Evolutionary conservation across 2,888 invertebrate genomes (phyloP).

Genomic region (Candidula unifasciata): DNA sequence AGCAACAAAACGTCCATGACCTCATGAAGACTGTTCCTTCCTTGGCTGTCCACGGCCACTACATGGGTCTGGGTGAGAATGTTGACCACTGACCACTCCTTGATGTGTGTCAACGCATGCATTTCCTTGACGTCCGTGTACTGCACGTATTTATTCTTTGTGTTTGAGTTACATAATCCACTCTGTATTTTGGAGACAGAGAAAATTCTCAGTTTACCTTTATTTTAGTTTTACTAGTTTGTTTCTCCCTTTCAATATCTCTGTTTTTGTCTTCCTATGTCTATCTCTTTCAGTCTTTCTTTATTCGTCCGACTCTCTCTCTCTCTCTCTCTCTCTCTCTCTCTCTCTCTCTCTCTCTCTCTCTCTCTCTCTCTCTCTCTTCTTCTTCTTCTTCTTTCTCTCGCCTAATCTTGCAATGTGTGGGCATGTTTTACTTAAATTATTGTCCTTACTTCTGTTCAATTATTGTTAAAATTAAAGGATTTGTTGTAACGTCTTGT

Average conservation of each 20-base stretch:
- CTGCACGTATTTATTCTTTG: slow-evolving; percentile 14
- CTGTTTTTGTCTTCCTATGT: not conserved
- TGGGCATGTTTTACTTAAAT: too few relatives aligned
- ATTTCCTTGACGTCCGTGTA: not conserved
- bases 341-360: too few relatives aligned
- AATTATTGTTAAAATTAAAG: too few relatives aligned
- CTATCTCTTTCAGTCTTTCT: not conserved
- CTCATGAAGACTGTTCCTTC: not conserved
- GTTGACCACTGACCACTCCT: not conserved
- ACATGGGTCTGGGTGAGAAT: not conserved
- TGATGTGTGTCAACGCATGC: not conserved
- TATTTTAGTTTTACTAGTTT: too few relatives aligned
- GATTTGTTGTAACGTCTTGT: too few relatives aligned
- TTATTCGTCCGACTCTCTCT: not conserved
- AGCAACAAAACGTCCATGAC: slow-evolving; percentile 5
- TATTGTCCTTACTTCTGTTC: too few relatives aligned
- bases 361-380: too few relatives aligned
- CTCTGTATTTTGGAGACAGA: not conserved
- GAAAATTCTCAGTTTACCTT: not conserved
- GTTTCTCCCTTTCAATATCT: not conserved
- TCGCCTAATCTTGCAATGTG: too few relatives aligned
- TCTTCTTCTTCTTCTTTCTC: too few relatives aligned
- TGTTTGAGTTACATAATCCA: not conserved
- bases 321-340: too few relatives aligned
- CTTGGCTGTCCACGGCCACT: not conserved